A percentile compares a stretch with the other conserved stretches of the same genome.
phyloP scores from a whole-genome alignment of 2,113 vertebrate genomes.

The Chaenogobius annularis region DNA sequence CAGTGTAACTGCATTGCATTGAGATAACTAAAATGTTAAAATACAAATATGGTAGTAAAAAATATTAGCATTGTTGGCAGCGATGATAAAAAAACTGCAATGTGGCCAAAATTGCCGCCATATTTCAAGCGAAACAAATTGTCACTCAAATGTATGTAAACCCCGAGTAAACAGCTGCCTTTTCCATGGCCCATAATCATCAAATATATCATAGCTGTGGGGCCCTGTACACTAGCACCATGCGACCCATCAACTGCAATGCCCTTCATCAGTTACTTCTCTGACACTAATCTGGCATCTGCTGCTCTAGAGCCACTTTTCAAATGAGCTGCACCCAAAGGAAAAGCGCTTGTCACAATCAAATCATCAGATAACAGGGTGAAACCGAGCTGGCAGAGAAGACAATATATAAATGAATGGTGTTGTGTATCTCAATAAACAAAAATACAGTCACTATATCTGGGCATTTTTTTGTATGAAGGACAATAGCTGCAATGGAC shows the following conservation, averaged over 20 bases:
- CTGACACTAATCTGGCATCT: conserved; percentile 70
- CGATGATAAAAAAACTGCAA: background rate
- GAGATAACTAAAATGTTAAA: background rate
- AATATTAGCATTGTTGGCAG: background rate
- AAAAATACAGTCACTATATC: too few relatives aligned
- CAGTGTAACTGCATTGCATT: background rate
- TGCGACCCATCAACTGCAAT: conserved; percentile 46
- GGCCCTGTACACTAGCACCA: conserved; percentile 37
- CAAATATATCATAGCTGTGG: conserved; percentile 35
- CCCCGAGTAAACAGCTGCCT: background rate
- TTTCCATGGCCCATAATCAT: conserved; percentile 18
- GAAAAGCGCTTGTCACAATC: conserved; percentile 51
- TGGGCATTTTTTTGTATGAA: too few relatives aligned
- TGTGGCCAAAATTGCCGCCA: background rate
- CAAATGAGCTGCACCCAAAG: conserved; percentile 60
- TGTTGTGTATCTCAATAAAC: background rate
- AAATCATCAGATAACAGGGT: conserved; percentile 45
- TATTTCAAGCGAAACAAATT: background rate
- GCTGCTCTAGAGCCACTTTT: conserved; percentile 57
- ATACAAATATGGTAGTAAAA: background rate
- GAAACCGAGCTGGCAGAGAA: conserved; percentile 43
- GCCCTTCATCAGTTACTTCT: conserved; percentile 65
- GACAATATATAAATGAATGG: background rate
- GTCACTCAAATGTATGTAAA: background rate
- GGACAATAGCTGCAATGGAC: too few relatives aligned